phyloP scores from a whole-genome alignment of 2,888 invertebrate species.

The Euplagia quadripunctaria region DNA sequence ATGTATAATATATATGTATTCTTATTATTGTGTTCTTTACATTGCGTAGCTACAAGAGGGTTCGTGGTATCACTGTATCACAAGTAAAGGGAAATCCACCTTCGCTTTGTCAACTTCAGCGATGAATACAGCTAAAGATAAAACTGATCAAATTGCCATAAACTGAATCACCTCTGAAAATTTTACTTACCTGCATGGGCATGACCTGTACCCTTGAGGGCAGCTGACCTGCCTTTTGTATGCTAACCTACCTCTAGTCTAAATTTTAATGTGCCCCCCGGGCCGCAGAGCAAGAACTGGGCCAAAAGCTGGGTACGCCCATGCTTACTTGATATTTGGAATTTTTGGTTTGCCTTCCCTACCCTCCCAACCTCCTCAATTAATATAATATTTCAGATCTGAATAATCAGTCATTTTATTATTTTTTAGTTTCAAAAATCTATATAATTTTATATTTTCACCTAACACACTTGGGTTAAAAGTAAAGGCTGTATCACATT shows the following conservation, averaged over 20 bases:
- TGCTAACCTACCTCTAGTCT: background rate
- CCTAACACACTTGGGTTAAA: conserved; percentile 16
- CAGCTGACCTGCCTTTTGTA: background rate
- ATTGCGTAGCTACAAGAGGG: background rate
- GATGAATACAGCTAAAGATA: background rate
- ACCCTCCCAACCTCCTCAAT: too few relatives aligned
- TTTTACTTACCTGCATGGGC: background rate
- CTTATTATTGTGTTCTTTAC: too few relatives aligned
- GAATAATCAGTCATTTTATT: too few relatives aligned
- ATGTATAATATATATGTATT: too few relatives aligned
- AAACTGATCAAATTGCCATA: background rate
- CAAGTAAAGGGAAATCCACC: background rate
- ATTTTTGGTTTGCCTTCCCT: too few relatives aligned
- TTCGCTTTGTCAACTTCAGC: background rate
- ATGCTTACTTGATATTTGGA: too few relatives aligned
- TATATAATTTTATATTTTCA: background rate
- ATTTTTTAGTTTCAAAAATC: background rate
- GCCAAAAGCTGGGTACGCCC: too few relatives aligned
- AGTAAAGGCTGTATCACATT: background rate
- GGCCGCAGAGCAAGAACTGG: too few relatives aligned
- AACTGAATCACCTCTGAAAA: too few relatives aligned
- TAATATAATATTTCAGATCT: too few relatives aligned
- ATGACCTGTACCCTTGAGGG: background rate
- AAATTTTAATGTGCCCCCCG: background rate
- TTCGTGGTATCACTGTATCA: background rate